These are phyloP conservation scores for Tethea ocularis DNA, from an alignment of 2,888 invertebrate genomes.

Conservation along the genomic window DNA sequence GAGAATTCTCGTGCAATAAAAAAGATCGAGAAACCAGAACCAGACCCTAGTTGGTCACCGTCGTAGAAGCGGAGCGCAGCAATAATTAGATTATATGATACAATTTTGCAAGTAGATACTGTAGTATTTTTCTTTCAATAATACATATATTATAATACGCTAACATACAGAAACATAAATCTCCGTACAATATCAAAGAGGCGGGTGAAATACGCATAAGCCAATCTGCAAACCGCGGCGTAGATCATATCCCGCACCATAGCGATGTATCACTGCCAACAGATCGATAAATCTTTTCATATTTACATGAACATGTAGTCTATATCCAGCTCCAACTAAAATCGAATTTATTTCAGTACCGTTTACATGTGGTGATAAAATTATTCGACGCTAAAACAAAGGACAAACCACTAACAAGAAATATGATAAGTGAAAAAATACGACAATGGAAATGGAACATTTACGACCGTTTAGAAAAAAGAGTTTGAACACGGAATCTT, in stretches of 20 bases:
- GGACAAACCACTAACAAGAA: no score
- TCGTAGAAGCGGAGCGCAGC: no score
- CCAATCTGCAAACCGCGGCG: slow-evolving; percentile 3
- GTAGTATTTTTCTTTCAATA: background rate
- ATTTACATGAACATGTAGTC: background rate
- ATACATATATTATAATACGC: background rate
- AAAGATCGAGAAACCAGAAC: no score
- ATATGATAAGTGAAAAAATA: no score
- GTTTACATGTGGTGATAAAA: background rate
- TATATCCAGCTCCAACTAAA: background rate
- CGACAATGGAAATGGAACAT: background rate
- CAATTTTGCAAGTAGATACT: background rate
- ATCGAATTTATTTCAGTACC: background rate
- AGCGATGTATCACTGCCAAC: slow-evolving; percentile 1
- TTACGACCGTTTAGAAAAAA: slow-evolving; percentile 26
- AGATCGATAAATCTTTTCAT: background rate
- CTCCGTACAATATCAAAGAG: background rate
- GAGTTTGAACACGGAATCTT: slow-evolving; percentile 32
- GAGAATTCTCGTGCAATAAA: no score
- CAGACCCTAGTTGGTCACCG: no score
- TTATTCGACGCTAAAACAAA: no score
- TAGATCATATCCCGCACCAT: slow-evolving; percentile 3
- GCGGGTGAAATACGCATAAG: slow-evolving; percentile 3
- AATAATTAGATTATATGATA: no score
- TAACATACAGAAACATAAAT: background rate